Base-by-base conservation (phyloP, 2,113 vertebrate species). In the Smithornis capensis region DNA sequence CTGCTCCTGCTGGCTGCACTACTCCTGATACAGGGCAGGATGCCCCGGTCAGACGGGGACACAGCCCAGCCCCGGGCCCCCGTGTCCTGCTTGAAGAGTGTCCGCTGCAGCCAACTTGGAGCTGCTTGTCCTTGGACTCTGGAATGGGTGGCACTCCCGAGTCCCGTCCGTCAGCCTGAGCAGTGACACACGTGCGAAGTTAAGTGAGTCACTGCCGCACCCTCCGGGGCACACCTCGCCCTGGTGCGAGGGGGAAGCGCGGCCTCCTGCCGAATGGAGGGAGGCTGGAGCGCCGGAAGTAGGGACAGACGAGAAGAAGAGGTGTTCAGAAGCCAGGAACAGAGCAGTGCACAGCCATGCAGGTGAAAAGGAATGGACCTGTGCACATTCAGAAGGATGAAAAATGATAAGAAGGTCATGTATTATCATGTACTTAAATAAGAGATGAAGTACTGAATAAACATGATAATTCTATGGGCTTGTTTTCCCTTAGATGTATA, bases 111-210 rank as follows among this genome's bases (percentile, higher is more conserved):
- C 18, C 38, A 19, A 28, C 37, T 12, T 27, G 28, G 10, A 9
- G 18, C 9, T 12, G 56, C 40, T 25, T 2, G 60, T 55, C 29
- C n/a, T 14, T 1, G 12, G 7, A 2, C 23, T 37, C n/a, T 3
- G 31, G 19, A 6, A 0, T 3, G 45, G 50, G 15, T 2, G 27
- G 2, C n/a, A 0, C 19, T 2, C 31, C 10, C 6, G 2, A 6
- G 19, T 4, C 25, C 62, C 0, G 57, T 1, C 35, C 8, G 0
- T 2, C 47, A 1, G 2, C 23, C 37, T 12, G 56, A 19, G 68
- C 78, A 4, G 45, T 12, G 85, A 19, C 38, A 56, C 49, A 14
- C 9, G 33, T 3, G 17, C 4, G 74, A 4, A 9, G 22, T 7
- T 12, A 4, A 3, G 2, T 42, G 22, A 52, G 56, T 47, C 88